A percentile compares a stretch with the other conserved stretches of the same genome.
phyloP scores from a whole-genome alignment of 2,888 invertebrate genomes.

The Andrena fulva region DNA sequence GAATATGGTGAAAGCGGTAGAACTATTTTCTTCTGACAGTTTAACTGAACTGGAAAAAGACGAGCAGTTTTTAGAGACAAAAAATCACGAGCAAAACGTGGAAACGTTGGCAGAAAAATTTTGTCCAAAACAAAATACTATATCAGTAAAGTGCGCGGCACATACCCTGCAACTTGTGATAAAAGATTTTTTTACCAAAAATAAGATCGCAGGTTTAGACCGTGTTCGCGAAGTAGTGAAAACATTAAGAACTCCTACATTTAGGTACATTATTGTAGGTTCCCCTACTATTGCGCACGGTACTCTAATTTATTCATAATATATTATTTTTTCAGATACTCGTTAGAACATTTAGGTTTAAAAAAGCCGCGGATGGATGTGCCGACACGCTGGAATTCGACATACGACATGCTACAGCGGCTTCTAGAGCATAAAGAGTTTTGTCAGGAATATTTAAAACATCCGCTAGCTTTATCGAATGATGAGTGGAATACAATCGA shows the following conservation, averaged over 20 bases:
- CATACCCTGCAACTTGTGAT: conserved; percentile 1
- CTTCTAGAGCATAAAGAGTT: too few species aligned
- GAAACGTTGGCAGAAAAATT: background rate
- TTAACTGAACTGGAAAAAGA: background rate
- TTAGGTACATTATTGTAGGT: conserved; percentile 10
- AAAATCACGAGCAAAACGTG: too few species aligned
- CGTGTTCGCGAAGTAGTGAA: background rate
- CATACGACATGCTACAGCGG: too few species aligned
- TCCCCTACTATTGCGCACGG: background rate
- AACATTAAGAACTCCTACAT: background rate
- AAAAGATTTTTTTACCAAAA: background rate
- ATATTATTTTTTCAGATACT: too few species aligned
- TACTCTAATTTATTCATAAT: background rate
- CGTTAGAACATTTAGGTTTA: too few species aligned
- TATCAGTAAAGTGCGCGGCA: conserved; percentile 4
- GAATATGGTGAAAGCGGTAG: conserved; percentile 3
- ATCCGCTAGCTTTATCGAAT: too few species aligned
- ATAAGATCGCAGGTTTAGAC: background rate
- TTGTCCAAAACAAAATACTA: background rate
- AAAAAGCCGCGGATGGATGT: too few species aligned
- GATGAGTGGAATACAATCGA: too few species aligned
- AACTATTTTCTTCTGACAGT: background rate
- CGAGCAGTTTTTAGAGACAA: background rate
- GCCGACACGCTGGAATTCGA: too few species aligned
- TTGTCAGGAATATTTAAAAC: too few species aligned